Percentiles rank a stretch among this genome's conserved stretches.
These are phyloP conservation scores for Neomorphus geoffroyi DNA, from an alignment of 2,797 vertebrate genomes.

Conservation along the genomic window DNA sequence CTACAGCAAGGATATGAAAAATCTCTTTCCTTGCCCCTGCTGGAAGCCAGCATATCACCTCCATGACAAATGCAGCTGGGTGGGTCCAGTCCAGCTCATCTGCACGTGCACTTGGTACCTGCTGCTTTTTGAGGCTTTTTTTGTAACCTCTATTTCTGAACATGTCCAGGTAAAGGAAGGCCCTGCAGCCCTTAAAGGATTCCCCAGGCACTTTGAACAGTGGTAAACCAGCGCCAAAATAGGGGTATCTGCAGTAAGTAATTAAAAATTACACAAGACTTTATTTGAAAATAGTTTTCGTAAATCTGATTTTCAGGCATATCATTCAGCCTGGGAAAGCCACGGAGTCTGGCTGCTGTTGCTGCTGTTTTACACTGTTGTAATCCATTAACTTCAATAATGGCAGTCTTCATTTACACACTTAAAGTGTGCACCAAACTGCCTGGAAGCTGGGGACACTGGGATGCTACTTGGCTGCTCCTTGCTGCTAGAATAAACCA, in stretches of 20 bases:
- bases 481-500: slow-evolving; percentile 34
- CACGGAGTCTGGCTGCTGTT: not conserved
- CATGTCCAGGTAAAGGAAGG: accelerated
- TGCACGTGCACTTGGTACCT: accelerated
- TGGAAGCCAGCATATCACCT: not conserved
- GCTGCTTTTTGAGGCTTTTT: not conserved
- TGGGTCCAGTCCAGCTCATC: not conserved
- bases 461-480: slow-evolving; percentile 3
- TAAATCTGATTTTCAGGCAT: not conserved
- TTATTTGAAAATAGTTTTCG: not conserved
- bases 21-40: not conserved
- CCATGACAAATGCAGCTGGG: not conserved
- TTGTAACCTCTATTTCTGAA: not conserved
- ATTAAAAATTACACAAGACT: not conserved
- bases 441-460: not conserved
- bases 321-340: not conserved
- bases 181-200: not conserved
- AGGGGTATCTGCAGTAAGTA: not conserved
- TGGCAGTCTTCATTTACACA: not conserved
- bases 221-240: not conserved
- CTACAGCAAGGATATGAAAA: no score
- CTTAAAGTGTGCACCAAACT: not conserved
- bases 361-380: not conserved
- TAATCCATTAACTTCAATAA: not conserved
- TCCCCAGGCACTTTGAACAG: not conserved